Conservation (phyloP, 2,888 invertebrate species). For the Cryptophagus acutangulus region DNA sequence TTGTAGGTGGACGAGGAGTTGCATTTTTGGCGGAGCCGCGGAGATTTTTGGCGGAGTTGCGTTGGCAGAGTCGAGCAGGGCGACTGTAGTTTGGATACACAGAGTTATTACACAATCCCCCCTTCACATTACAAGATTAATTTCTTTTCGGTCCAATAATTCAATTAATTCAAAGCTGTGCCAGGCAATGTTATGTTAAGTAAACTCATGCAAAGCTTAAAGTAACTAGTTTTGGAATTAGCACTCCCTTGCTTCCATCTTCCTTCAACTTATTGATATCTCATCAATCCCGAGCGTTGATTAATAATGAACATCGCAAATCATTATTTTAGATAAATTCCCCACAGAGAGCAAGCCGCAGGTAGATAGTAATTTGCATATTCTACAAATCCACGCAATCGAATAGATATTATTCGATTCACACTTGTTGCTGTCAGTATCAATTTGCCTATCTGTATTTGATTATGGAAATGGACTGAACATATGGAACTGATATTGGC, state of each 20-base stretch:
- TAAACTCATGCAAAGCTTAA: conserved; percentile 42
- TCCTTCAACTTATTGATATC: conserved; percentile 8
- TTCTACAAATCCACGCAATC: conserved; percentile 30
- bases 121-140: conserved; percentile 49
- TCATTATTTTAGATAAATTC: conserved; percentile 20
- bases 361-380: conserved; percentile 34
- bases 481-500: conserved; percentile 38
- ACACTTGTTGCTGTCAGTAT: conserved; percentile 32
- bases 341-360: conserved; percentile 33
- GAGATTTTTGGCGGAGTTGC: no score
- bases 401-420: conserved; percentile 30
- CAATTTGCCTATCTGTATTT: conserved; percentile 13
- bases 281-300: conserved; percentile 1
- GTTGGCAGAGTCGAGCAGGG: no score
- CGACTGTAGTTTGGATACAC: conserved; percentile 30
- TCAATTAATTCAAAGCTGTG: conserved; percentile 49
- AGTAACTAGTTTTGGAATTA: conserved; percentile 45
- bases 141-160: conserved; percentile 52
- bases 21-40: no score
- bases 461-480: conserved; percentile 38
- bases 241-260: conserved; percentile 23
- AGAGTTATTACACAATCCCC: conserved; percentile 40
- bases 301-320: conserved; percentile 1
- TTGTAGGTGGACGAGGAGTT: no score
- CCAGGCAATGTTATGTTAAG: conserved; percentile 46